These are phyloP conservation scores for Chloropsis hardwickii DNA, from an alignment of 2,113 vertebrate species.

Conservation along the genomic window DNA sequence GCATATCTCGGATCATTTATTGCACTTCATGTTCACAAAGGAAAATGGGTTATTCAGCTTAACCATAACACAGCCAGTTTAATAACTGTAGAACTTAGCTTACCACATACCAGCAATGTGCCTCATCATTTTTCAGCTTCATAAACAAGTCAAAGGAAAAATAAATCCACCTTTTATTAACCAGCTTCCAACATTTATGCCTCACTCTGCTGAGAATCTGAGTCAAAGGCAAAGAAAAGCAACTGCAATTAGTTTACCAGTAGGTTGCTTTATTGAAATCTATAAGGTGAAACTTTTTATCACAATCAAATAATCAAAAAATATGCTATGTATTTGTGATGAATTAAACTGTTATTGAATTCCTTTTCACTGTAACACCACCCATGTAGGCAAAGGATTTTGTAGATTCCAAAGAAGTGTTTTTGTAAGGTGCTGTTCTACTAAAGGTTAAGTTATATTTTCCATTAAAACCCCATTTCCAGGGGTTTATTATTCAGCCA, in stretches of 20 bases:
- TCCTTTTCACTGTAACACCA: slow-evolving; percentile 58
- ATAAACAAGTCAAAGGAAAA: slow-evolving; percentile 69
- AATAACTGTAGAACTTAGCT: slow-evolving; percentile 66
- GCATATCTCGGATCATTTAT: background rate
- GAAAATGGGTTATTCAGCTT: slow-evolving; percentile 14
- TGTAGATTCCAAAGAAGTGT: slow-evolving; percentile 43
- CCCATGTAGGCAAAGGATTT: slow-evolving; percentile 63
- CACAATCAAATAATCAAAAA: slow-evolving; percentile 72
- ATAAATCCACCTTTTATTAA: slow-evolving; percentile 76
- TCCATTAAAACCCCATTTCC: slow-evolving; percentile 71
- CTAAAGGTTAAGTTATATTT: slow-evolving; percentile 70
- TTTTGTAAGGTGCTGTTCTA: slow-evolving; percentile 62
- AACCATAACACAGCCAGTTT: slow-evolving; percentile 11
- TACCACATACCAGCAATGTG: slow-evolving; percentile 60
- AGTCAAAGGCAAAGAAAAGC: slow-evolving; percentile 53
- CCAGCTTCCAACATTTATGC: slow-evolving; percentile 69
- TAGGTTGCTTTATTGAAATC: slow-evolving; percentile 72
- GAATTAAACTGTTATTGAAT: slow-evolving; percentile 70
- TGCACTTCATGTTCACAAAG: background rate
- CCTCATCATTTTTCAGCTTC: slow-evolving; percentile 67
- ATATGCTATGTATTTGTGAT: slow-evolving; percentile 72
- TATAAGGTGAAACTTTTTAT: slow-evolving; percentile 69
- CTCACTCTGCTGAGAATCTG: slow-evolving; percentile 43
- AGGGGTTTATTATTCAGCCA: slow-evolving; percentile 67
- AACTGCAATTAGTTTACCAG: slow-evolving; percentile 65